Base-by-base conservation (phyloP, 2,888 invertebrate species). In the Drosophila pseudotakahashii region DNA sequence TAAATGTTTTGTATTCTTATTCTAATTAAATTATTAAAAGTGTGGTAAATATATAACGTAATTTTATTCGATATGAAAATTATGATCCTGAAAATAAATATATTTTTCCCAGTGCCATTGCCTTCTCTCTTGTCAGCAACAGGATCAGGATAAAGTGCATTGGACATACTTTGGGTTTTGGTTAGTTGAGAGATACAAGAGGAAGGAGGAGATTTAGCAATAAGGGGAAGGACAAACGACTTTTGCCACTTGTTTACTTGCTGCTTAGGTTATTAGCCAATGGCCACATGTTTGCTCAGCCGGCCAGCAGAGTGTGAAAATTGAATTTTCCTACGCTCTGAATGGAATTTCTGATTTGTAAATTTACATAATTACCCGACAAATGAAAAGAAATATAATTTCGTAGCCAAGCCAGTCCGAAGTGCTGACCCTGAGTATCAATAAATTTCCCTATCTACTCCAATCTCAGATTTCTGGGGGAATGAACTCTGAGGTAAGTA, bases 201-300 rank as follows among this genome's bases (percentile, higher is more conserved):
- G 53, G 30, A n/a, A 14, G 26, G 23, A 37, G 42, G n/a, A 16
- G 55, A 48, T 37, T 66, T 55, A 55, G 47, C 60, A n/a, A 36
- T 55, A 7, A 34, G 48, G n/a, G 36, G 11, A n/a, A n/a, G 39
- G 32, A 39, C 61, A 41, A 57, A 54, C 62, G 51, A 53, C 70
- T 70, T 63, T 63, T 41, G 42, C 55, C 60, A 68, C 73, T 79
- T 82, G 81, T 78, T 82, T 82, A 79, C 84, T 74, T 50, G 61
- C 73, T 74, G 82, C 87, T 83, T 84, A 86, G 81, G 87, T 86
- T 83, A 83, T 83, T 86, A 83, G 82, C 82, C 81, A 79, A 77
- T 66, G 79, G 79, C 76, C 67, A 66, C 66, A 83, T 86, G 87
- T 85, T 79, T 82, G 69, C 68, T 30, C 47, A 60, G 60, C 60